These are phyloP conservation scores for Xestia sexstrigata DNA, from an alignment of 2,888 invertebrate species.

Conservation along the genomic window DNA sequence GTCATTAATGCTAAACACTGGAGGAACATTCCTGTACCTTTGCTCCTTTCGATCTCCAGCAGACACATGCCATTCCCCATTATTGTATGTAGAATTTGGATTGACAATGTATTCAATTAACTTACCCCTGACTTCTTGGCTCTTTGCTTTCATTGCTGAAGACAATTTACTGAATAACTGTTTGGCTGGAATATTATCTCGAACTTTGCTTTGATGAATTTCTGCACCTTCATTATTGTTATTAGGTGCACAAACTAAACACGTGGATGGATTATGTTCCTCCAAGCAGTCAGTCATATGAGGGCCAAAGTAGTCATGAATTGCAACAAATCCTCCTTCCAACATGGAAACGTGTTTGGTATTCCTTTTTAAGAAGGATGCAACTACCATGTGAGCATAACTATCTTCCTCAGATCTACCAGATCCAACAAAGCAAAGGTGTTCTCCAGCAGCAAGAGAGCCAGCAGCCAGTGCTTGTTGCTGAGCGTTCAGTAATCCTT, in stretches of 20 bases:
- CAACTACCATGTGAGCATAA: conserved; percentile 99
- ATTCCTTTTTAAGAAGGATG: conserved; percentile 98
- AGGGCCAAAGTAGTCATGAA: conserved; percentile 96
- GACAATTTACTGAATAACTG: conserved; percentile 96
- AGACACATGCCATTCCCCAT: conserved; percentile 95
- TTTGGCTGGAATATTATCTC: conserved; percentile 87
- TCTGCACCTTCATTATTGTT: conserved; percentile 82
- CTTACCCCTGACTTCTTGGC: conserved; percentile 97
- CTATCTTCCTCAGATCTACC: conserved; percentile 98
- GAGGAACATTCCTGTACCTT: conserved; percentile 96
- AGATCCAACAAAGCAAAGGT: conserved; percentile 98
- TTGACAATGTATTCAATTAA: conserved; percentile 98
- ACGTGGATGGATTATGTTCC: conserved; percentile 95
- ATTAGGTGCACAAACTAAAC: conserved; percentile 94
- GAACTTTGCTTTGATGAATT: conserved; percentile 71
- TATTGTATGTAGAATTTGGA: conserved; percentile 92
- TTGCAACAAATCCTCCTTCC: conserved; percentile 96
- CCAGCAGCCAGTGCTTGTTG: conserved; percentile 96
- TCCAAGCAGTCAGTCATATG: conserved; percentile 95
- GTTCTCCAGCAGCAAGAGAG: conserved; percentile 96
- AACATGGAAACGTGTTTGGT: conserved; percentile 98
- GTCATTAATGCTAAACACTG: conserved; percentile 98
- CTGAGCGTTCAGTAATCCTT: conserved; percentile 97
- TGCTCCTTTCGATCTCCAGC: conserved; percentile 96
- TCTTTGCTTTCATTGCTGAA: conserved; percentile 96